phyloP scores from a whole-genome alignment of 2,797 vertebrate genomes.

The Denticeps clupeoides region DNA sequence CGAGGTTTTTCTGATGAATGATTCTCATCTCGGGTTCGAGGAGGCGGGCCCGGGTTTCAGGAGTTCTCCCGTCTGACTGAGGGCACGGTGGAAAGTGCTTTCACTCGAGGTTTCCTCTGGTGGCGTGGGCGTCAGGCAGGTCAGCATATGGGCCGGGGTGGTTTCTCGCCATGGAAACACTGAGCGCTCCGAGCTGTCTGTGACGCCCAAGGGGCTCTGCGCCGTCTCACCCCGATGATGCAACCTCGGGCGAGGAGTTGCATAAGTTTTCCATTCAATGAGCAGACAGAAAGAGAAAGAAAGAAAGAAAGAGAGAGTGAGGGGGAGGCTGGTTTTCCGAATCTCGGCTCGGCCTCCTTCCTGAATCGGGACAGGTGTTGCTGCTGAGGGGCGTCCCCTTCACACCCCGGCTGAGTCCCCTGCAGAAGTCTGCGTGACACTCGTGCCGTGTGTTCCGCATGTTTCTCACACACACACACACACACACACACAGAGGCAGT shows the following conservation, averaged over 20 bases:
- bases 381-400: no score
- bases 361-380: no score
- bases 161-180: constrained; percentile 22
- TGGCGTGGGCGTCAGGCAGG: background rate
- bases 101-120: background rate
- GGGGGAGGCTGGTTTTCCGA: constrained; percentile 22
- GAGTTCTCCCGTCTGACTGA: no score
- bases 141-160: background rate
- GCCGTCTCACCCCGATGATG: constrained; percentile 21
- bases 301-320: constrained; percentile 6
- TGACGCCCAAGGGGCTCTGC: constrained; percentile 17
- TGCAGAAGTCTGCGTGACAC: no score
- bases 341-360: constrained; percentile 3
- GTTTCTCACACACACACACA: no score
- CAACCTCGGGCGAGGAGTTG: constrained; percentile 17
- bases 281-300: constrained; percentile 5
- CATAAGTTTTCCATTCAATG: constrained; percentile 22
- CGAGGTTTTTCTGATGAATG: no score
- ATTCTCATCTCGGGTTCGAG: no score
- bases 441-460: no score
- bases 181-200: constrained; percentile 27
- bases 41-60: no score
- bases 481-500: no score
- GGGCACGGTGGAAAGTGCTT: background rate
- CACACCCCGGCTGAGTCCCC: no score